Evolutionary conservation across 2,797 vertebrate species (phyloP).

Genomic region (Acanthopagrus latus): DNA sequence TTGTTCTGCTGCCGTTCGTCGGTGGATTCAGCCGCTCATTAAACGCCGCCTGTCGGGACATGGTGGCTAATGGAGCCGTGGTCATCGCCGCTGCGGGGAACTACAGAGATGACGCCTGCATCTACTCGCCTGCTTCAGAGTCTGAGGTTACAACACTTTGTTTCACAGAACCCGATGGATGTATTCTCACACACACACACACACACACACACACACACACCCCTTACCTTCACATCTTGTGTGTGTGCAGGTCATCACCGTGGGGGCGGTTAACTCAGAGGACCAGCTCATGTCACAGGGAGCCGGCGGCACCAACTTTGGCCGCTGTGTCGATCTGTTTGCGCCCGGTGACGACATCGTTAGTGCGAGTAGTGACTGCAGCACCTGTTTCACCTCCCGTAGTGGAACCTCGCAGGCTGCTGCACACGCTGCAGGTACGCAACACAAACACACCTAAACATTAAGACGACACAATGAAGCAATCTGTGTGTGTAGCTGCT

Average conservation of each 20-base stretch:
- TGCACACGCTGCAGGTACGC: conserved; percentile 87
- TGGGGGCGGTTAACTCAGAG: conserved; percentile 88
- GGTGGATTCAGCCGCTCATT: conserved; percentile 86
- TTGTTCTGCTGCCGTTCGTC: conserved; percentile 87
- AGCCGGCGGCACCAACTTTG: conserved; percentile 89
- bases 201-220: background rate
- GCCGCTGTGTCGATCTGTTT: conserved; percentile 92
- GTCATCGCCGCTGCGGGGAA: conserved; percentile 91
- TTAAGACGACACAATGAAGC: background rate
- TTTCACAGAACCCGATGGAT: background rate
- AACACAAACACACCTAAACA: background rate
- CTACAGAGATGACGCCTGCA: conserved; percentile 90
- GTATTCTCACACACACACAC: background rate
- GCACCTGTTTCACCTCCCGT: conserved; percentile 89
- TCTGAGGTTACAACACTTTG: conserved; percentile 81
- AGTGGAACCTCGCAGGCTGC: conserved; percentile 93
- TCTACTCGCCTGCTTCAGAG: conserved; percentile 92
- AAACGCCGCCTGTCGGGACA: conserved; percentile 83
- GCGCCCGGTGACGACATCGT: conserved; percentile 93
- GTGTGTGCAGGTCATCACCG: conserved; percentile 89
- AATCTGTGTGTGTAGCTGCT: background rate
- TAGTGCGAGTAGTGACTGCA: conserved; percentile 92
- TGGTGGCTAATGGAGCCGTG: conserved; percentile 80
- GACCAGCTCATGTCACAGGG: conserved; percentile 89
- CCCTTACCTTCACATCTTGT: background rate